A percentile compares a stretch with the other conserved stretches of the same genome.
Evolutionary conservation across 2,113 vertebrate genomes (phyloP).

Genomic region (Sebastes schlegelii): DNA sequence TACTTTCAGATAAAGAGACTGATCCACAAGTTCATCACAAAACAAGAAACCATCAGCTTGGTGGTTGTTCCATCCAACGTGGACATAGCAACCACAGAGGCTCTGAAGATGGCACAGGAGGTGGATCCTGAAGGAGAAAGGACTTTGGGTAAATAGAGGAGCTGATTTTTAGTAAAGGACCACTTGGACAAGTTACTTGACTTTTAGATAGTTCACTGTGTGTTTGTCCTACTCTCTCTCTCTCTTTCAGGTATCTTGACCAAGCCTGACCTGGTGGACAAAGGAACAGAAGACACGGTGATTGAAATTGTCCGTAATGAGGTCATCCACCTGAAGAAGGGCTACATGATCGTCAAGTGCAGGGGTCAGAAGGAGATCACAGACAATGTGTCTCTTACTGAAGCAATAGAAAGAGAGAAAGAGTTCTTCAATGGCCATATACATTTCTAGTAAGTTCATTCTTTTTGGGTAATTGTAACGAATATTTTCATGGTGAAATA

Average conservation of each 20-base stretch:
- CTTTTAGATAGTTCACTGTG: not conserved
- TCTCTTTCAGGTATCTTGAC: constrained; percentile 88
- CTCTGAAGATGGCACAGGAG: too few species aligned
- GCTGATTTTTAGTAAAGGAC: too few species aligned
- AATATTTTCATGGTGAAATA: not conserved
- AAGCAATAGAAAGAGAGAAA: constrained; percentile 85
- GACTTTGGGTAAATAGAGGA: too few species aligned
- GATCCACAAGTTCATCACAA: constrained; percentile 86
- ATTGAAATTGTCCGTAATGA: constrained; percentile 85
- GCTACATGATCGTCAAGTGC: constrained; percentile 94
- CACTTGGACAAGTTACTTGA: too few species aligned
- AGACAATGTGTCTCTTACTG: constrained; percentile 78
- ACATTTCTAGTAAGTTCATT: constrained; percentile 81
- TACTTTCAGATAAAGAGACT: constrained; percentile 87
- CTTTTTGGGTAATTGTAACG: not conserved
- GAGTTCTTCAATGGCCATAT: constrained; percentile 86
- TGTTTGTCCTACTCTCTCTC: not conserved
- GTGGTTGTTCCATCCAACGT: constrained; percentile 92
- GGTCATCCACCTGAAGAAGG: constrained; percentile 87
- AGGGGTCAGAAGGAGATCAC: constrained; percentile 88
- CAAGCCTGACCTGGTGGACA: constrained; percentile 92
- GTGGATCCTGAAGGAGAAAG: too few species aligned
- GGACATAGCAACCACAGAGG: constrained; percentile 93
- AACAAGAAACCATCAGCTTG: constrained; percentile 90
- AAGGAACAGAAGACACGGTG: constrained; percentile 84